Base-by-base conservation (phyloP, 2,113 vertebrate species). In the Tringa solitaria region DNA sequence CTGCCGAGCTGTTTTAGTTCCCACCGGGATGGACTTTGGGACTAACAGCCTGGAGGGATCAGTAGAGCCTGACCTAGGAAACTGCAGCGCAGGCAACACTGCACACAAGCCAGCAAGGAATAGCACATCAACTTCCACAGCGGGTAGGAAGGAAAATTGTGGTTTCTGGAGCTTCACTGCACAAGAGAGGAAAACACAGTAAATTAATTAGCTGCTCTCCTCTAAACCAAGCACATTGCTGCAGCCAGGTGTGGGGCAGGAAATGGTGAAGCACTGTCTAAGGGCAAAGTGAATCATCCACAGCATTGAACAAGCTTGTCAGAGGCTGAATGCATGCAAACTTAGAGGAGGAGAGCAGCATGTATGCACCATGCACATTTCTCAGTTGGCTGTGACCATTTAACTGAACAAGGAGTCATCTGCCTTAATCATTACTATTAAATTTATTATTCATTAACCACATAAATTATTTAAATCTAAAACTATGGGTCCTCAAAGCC, bases 351-450 rank as follows among this genome's bases (percentile, higher is more conserved):
- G 13, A 56, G 60, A 72, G 80, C 56, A 87, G 80, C 73, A 5
- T 33, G 48, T 12, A 11, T 28, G 77, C 84, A 79, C 77, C 87
- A 69, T 1, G 3, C 61, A 73, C 74, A 46, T 76, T 85, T 88
- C 48, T 87, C 91, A 46, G 57, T 27, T 79, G 81, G 69, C 91
- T 89, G 48, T 76, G 89, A 69, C 91, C 94, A 94, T 85, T 96
- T 87, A 94, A 91, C 89, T 89, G 95, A 94, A 89, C 93, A 94
- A 54, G 79, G 53, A 96, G 57, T 94, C 84, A 95, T 93, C 93
- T 87, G 81, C 77, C 84, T 89, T 95, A 97, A 96, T 96, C 95
- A 97, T 96, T 96, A 95, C 89, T 96, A 87, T 95, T 96, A 96
- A 87, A 97, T 96, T 53, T 94, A 96, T 96, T 97, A 97, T 97